Evolutionary conservation across 2,888 invertebrate genomes (phyloP), one percentile per base, ranked within the genome.

Genomic region (Napeogenes inachia): DNA sequence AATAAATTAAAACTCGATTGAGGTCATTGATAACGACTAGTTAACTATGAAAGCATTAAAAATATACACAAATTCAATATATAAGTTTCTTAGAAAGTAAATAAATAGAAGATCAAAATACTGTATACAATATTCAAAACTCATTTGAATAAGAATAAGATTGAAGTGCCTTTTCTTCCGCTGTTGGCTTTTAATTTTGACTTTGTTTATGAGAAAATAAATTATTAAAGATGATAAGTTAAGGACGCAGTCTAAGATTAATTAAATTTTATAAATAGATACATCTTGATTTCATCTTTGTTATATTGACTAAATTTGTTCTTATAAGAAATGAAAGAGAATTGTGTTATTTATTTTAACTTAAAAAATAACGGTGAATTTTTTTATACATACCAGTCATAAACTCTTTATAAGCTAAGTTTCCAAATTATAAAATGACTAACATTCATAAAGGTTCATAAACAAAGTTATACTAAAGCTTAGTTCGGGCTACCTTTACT

Each of bases 121-220:
- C 78, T 77, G 80, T 82, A 82, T 75, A 81, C 76, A 83, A 82
- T 82, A 78, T 80, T 79, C 66, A 69, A 71, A 85, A 81, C 81
- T 86, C 78, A 86, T 87, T 86, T 87, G 85, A 87, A 87, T 87
- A 76, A 82, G 82, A 85, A 87, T 85, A 81, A 85, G 82, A 79
- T 77, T 73, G 75, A 73, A 71, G 73, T 71, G 69, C 73, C 70
- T 74, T 74, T 76, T 79, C 79, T 56, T 30, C 50, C 85, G 85
- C 87, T 87, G 84, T 84, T 83, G 79, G 81, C 80, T 81, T 86
- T 82, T 82, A 82, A 84, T 86, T 82, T 78, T 75, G 73, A 77
- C 79, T 87, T 86, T 86, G 85, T 84, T 50, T 85, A 86, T 85
- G 84, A 70, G 82, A 84, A 85, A 75, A 79, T 70, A 79, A 80